Evolutionary conservation across 2,797 vertebrate genomes (phyloP), one percentile per base, ranked within the genome.

Genomic region (Lacerta bilineata): DNA sequence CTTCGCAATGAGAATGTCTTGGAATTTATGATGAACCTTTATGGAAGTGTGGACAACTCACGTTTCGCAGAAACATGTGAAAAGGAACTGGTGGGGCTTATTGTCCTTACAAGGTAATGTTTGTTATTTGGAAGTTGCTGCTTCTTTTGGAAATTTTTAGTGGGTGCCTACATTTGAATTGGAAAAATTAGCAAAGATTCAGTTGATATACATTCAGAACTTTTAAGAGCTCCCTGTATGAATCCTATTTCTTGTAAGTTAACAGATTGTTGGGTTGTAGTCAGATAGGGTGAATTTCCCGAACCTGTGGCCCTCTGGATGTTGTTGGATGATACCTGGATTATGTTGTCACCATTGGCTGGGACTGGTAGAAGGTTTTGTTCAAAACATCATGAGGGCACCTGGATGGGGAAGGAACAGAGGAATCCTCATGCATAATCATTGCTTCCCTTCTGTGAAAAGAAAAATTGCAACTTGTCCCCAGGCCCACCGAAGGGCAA

Each of bases 1-100:
- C 95, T 97, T 39, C 94, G 95, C 6, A 96, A 90, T 18, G 96
- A 97, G 84, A 96, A 93, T 0, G 95, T 96, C 39, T 93, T 97
- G 64, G 94, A 96, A 39, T 93, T 95, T 88, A 96, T 97, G 96
- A 91, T 85, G 23, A 79, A 61, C 2, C 87, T 96, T 20, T 95
- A 86, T 64, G 33, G 69, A n/a, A 89, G 29, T 33, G 69, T 87
- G 0, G 91, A 85, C 8, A 5, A 0, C 8, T 64, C 93, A 1
- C 9, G 76, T 88, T 95, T 96, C 55, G 72, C 82, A 13, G 87
- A 96, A 66, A 87, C 3, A 0, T 97, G 96, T 82, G 95, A 95
- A 79, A 95, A 95, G 43, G 94, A 95, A 46, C 90, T 97, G n/a
- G 7, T 96, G 1, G 96, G 96, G 33, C 90, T 93, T 29, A 81